Evolutionary conservation across 2,797 vertebrate species (phyloP).

Genomic region (Threskiornis aethiopicus): DNA sequence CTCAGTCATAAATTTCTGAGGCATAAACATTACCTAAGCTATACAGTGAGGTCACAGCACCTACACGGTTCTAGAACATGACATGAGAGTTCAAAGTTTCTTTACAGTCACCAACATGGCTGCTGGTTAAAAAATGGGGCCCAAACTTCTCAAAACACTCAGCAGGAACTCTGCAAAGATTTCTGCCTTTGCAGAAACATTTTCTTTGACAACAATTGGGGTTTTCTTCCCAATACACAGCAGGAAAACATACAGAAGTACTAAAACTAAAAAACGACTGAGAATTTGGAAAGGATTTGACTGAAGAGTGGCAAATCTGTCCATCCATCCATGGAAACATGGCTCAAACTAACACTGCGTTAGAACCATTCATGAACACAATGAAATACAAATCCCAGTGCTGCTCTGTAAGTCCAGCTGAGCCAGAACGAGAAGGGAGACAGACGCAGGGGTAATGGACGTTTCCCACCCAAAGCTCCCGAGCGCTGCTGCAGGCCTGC

Average conservation of each 20-base stretch:
- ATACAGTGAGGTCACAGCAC: neutral
- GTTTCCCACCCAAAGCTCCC: neutral
- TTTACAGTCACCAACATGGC: neutral
- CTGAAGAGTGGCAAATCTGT: neutral
- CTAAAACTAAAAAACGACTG: neutral
- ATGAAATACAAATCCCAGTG: neutral
- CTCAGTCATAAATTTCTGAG: neutral
- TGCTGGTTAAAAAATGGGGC: neutral
- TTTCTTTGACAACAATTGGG: neutral
- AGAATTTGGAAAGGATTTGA: neutral
- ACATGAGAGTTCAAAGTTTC: neutral
- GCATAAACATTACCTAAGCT: neutral
- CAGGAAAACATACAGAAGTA: neutral
- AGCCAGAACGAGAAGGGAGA: neutral
- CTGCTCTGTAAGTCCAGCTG: neutral
- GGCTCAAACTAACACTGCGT: fast-evolving
- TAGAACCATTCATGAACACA: neutral
- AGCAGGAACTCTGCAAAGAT: neutral
- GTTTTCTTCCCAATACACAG: fast-evolving
- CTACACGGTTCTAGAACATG: fast-evolving
- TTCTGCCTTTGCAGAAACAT: neutral
- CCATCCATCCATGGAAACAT: neutral
- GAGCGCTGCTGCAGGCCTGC: neutral
- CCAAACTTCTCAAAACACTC: neutral
- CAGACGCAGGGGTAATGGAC: too few relatives aligned